A percentile compares a stretch with the other conserved stretches of the same genome.
phyloP scores from a whole-genome alignment of 2,113 vertebrate genomes.

The Lethenteron camtschaticum region DNA sequence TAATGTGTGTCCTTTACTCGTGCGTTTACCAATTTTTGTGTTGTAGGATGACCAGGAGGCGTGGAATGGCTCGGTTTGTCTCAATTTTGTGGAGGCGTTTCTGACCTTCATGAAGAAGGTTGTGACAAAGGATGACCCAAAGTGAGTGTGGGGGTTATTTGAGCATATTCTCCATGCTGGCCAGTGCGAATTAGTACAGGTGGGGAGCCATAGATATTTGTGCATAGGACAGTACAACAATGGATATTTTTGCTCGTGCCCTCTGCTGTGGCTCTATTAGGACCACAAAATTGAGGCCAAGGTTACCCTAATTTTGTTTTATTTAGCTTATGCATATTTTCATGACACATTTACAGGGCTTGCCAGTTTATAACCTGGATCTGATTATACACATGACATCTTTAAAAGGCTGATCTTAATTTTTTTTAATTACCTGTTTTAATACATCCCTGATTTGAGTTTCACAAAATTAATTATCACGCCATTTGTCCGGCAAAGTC shows the following conservation, averaged over 20 bases:
- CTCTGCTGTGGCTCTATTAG: neutral
- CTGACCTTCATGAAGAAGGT: conserved; percentile 37
- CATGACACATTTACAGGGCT: no score
- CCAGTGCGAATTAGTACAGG: no score
- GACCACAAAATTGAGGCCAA: neutral
- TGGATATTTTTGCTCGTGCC: neutral
- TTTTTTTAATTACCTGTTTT: no score
- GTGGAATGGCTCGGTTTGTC: conserved; percentile 67
- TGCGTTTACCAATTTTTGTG: neutral
- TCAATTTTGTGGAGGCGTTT: conserved; percentile 71
- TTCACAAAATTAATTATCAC: no score
- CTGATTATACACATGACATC: no score
- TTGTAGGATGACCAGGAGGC: conserved; percentile 26
- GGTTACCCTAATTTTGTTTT: neutral
- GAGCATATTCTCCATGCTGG: neutral
- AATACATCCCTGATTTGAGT: no score
- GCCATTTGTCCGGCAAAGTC: no score
- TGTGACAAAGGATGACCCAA: conserved; percentile 36
- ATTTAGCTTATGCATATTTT: no score
- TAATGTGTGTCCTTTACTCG: no score
- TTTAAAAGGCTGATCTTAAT: no score
- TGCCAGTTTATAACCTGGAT: no score
- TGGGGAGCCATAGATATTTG: neutral
- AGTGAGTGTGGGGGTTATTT: conserved; percentile 21
- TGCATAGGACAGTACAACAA: neutral